Conservation (phyloP, 2,888 invertebrate species). For the Isotomurus palustris region DNA sequence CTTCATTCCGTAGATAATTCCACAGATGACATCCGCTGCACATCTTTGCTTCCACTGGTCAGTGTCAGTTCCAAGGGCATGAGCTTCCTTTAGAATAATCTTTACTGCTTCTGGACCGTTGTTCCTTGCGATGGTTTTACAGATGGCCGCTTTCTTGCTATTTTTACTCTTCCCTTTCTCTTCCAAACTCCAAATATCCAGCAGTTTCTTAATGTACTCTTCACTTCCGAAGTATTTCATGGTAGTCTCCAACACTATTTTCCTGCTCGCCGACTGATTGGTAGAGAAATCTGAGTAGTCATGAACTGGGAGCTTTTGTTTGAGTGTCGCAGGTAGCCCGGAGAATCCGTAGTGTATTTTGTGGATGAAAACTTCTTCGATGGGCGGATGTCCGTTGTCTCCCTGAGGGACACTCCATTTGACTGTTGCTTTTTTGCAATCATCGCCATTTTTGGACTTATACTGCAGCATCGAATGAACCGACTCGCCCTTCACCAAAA, state of each 20-base stretch:
- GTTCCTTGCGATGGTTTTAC: conserved; percentile 38
- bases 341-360: conserved; percentile 44
- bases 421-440: conserved; percentile 10
- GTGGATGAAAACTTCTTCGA: conserved; percentile 26
- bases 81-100: conserved; percentile 24
- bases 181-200: conserved; percentile 71
- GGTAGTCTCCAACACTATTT: conserved; percentile 47
- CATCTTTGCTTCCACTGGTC: conserved; percentile 55
- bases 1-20: conserved; percentile 54
- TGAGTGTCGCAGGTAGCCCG: conserved; percentile 30
- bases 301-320: conserved; percentile 30
- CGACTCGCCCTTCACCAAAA: conserved; percentile 36
- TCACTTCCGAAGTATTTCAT: conserved; percentile 64
- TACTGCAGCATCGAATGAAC: conserved; percentile 44
- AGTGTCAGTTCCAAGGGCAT: conserved; percentile 49
- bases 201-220: conserved; percentile 64
- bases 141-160: conserved; percentile 32
- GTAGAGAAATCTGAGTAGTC: conserved; percentile 30
- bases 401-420: conserved; percentile 10
- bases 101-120: conserved; percentile 38
- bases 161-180: conserved; percentile 57
- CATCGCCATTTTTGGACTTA: conserved; percentile 12
- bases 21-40: conserved; percentile 57
- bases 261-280: conserved; percentile 47
- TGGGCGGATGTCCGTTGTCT: conserved; percentile 16